Evolutionary conservation across 2,113 vertebrate species (phyloP).

Genomic region (Condylura cristata): DNA sequence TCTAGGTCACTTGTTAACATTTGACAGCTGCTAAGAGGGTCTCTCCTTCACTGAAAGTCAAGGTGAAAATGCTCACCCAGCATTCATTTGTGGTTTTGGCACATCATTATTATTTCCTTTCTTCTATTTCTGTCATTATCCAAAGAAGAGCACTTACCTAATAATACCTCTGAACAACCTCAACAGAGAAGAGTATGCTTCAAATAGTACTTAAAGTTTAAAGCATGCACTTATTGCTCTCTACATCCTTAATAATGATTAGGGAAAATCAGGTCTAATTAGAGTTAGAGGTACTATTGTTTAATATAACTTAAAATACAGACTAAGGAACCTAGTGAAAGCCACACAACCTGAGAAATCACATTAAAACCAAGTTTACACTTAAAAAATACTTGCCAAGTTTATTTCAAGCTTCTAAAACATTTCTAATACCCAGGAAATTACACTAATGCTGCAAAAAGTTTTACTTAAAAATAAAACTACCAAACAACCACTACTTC

Average conservation of each 20-base stretch:
- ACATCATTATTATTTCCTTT: slow-evolving; percentile 32
- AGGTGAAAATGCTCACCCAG: slow-evolving; percentile 12
- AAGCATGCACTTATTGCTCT: slow-evolving; percentile 30
- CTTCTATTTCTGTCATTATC: slow-evolving; percentile 45
- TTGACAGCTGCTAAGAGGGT: neutral
- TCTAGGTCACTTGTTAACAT: slow-evolving; percentile 39
- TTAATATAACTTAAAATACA: slow-evolving; percentile 31
- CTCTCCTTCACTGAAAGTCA: slow-evolving; percentile 26
- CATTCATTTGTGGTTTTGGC: neutral
- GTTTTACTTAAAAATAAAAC: slow-evolving; percentile 59
- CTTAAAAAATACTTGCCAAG: neutral
- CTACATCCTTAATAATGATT: slow-evolving; percentile 33
- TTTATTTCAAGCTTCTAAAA: slow-evolving; percentile 49
- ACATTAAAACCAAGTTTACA: slow-evolving; percentile 36
- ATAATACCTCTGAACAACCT: neutral
- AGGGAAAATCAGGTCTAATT: slow-evolving; percentile 30
- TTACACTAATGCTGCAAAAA: slow-evolving; percentile 5
- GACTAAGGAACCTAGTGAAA: slow-evolving; percentile 51
- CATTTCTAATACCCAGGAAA: slow-evolving; percentile 52
- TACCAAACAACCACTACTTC: slow-evolving; percentile 41
- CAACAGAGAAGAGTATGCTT: slow-evolving; percentile 14
- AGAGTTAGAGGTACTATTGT: neutral
- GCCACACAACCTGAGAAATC: neutral
- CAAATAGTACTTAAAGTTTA: slow-evolving; percentile 50
- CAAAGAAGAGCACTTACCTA: slow-evolving; percentile 21